Evolutionary conservation across 2,113 vertebrate species (phyloP).

Genomic region (Syngnathoides biaculeatus): DNA sequence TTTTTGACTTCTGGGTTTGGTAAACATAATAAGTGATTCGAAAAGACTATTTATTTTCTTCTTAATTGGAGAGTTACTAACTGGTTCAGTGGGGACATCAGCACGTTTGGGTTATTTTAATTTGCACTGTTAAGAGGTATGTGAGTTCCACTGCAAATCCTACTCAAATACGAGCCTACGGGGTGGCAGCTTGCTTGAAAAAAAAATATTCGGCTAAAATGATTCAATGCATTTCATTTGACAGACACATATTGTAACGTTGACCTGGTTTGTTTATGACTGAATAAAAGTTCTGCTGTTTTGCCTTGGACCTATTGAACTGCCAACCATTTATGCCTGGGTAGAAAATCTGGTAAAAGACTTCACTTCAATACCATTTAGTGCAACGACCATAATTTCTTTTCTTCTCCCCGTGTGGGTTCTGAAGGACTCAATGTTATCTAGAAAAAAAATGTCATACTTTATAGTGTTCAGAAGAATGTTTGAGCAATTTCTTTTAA

Average conservation of each 20-base stretch:
- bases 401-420: background rate
- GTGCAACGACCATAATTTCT: background rate
- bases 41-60: background rate
- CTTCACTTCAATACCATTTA: background rate
- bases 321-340: background rate
- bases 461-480: background rate
- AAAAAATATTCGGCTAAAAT: slow-evolving; percentile 3
- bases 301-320: background rate
- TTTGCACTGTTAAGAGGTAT: background rate
- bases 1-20: background rate
- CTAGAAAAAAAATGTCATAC: background rate
- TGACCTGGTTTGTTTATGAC: background rate
- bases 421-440: background rate
- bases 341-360: background rate
- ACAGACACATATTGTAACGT: background rate
- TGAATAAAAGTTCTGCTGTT: slow-evolving; percentile 5
- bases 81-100: background rate
- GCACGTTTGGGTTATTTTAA: background rate
- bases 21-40: background rate
- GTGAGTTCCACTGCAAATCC: background rate
- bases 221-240: background rate
- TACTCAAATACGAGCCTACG: background rate
- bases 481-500: background rate
- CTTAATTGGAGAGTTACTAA: background rate
- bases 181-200: background rate